These are phyloP conservation scores for Corella eumyota DNA, from an alignment of 23 tunicate species.

Conservation along the genomic window DNA sequence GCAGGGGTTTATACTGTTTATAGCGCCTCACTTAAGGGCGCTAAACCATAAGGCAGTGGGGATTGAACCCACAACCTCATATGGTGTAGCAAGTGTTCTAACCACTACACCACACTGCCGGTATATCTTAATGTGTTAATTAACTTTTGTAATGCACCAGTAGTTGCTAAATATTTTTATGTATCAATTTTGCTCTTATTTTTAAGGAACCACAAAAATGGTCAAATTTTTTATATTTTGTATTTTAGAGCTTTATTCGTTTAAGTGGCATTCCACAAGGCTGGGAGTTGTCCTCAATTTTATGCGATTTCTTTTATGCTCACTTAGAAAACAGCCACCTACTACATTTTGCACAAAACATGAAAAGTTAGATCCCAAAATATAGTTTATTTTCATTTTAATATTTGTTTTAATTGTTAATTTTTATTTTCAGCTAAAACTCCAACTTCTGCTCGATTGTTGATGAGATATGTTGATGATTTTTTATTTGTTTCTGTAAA, in stretches of 20 bases:
- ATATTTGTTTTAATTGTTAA: no score
- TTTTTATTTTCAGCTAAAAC: no score
- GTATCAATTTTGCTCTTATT: neutral
- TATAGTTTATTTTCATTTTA: no score
- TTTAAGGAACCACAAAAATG: no score
- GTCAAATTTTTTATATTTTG: neutral
- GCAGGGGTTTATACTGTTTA: no score
- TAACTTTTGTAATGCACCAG: neutral
- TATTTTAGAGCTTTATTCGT: conserved; percentile 19
- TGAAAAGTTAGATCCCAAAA: no score
- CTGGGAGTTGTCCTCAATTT: conserved; percentile 28
- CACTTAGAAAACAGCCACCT: conserved; percentile 22
- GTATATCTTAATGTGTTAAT: neutral
- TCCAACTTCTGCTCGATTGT: no score
- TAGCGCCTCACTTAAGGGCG: no score
- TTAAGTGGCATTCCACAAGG: conserved; percentile 57
- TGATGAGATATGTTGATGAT: neutral
- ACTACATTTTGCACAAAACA: neutral
- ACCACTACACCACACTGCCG: neutral
- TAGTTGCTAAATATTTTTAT: neutral
- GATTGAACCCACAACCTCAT: no score
- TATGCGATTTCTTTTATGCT: conserved; percentile 38
- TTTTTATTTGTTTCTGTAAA: no score
- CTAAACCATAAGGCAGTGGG: no score
- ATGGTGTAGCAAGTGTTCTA: no score